Evolutionary conservation across 2,113 vertebrate genomes (phyloP).

Genomic region (Seriola rivoliana): DNA sequence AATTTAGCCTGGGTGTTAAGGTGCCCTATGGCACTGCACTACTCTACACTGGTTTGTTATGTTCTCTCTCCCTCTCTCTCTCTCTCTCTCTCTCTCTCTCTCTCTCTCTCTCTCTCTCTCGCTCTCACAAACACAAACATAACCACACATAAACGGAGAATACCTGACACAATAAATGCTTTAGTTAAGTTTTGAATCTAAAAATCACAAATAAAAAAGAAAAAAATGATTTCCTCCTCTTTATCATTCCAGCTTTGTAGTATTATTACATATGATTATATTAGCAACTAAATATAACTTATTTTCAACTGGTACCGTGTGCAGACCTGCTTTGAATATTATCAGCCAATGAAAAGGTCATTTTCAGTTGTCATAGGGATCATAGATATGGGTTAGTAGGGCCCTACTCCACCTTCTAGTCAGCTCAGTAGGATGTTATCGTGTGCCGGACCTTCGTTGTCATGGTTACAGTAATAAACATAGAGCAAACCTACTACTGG

Average conservation of each 20-base stretch:
- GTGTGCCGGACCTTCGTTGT: background rate
- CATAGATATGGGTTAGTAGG: too few species aligned
- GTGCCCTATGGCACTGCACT: slow-evolving; percentile 67
- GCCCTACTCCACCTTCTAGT: too few species aligned
- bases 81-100: slow-evolving; percentile 39
- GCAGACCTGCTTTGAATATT: background rate
- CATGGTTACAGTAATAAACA: too few species aligned
- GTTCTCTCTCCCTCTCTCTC: slow-evolving; percentile 32
- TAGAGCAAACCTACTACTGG: background rate
- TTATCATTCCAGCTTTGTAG: background rate
- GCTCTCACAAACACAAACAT: background rate
- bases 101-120: slow-evolving; percentile 32
- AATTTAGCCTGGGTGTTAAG: slow-evolving; percentile 77
- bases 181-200: background rate
- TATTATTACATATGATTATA: background rate
- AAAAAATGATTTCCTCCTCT: too few species aligned
- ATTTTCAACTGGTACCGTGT: background rate
- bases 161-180: background rate
- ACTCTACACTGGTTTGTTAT: slow-evolving; percentile 20
- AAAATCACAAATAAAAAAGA: too few species aligned
- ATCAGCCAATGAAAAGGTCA: background rate
- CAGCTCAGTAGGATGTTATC: too few species aligned
- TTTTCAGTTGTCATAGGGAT: too few species aligned
- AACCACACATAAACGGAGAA: background rate
- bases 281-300: background rate